Conservation (phyloP, 1,140 invertebrate genomes). For the Manduca sexta region DNA sequence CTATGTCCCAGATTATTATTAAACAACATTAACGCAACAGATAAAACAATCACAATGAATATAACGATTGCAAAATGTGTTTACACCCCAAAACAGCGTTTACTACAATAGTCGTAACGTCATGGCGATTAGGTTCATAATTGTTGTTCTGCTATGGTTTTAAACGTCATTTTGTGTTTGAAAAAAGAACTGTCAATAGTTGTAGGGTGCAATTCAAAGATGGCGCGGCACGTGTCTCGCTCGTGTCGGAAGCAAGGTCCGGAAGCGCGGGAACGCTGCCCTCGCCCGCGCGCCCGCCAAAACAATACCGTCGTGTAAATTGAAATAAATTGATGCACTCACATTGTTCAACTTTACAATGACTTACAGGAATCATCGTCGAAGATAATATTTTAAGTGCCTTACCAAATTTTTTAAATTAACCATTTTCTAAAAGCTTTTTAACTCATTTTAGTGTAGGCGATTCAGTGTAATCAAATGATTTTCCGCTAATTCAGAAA, state of each 20-base stretch:
- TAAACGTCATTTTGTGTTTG: no score
- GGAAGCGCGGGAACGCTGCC: slow-evolving; percentile 57
- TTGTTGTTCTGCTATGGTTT: slow-evolving; percentile 31
- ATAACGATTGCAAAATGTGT: no score
- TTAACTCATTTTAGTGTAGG: no score
- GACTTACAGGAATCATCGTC: slow-evolving; percentile 28
- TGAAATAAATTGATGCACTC: slow-evolving; percentile 70
- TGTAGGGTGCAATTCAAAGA: slow-evolving; percentile 62
- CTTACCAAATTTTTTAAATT: not conserved
- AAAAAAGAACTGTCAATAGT: slow-evolving; percentile 47
- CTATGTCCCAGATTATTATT: slow-evolving; percentile 57
- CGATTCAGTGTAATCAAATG: no score
- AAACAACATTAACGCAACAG: slow-evolving; percentile 58
- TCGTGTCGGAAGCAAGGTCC: slow-evolving; percentile 59
- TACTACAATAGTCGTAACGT: slow-evolving; percentile 16
- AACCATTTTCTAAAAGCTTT: no score
- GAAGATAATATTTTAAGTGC: slow-evolving; percentile 19
- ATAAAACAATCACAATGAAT: slow-evolving; percentile 51
- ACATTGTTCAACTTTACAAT: slow-evolving; percentile 46
- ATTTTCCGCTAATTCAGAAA: no score
- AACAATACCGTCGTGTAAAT: slow-evolving; percentile 69
- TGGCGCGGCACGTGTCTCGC: slow-evolving; percentile 63
- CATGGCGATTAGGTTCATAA: slow-evolving; percentile 11
- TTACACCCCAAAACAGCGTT: not conserved
- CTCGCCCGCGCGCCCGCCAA: slow-evolving; percentile 46